Evolutionary conservation across 2,113 vertebrate species (phyloP), one percentile per base, ranked within the genome.

Genomic region (Nothoprocta pentlandii): DNA sequence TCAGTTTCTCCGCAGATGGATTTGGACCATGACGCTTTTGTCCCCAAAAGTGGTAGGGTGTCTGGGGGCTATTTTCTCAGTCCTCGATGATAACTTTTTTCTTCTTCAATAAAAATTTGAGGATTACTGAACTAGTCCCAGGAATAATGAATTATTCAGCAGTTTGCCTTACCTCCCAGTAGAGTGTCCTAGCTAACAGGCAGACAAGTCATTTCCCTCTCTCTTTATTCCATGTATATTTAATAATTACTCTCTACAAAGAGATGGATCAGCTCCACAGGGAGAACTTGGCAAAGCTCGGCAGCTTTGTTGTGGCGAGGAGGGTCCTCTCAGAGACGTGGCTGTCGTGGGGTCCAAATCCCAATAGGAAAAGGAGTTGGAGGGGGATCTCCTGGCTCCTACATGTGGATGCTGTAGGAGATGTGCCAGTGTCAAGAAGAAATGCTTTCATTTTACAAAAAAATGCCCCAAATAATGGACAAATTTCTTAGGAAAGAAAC

Each of bases 171-270:
- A 59, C 81, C 71, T 93, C 74, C 67, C 78, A 79, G 77, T 68
- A 93, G 84, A 87, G 49, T 76, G 39, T 63, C 70, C 84, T 80
- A 91, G 76, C 91, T 79, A 67, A 85, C 82, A 89, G 70, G 49
- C 78, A 87, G 95, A 89, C 49, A 90, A 96, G 89, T 91, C 11
- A 89, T 91, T 92, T 96, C 70, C 70, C 67, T 79, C 70, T 93
- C 30, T 89, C 87, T 97, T 93, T 95, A 80, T 97, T 95, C 74
- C n/a, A 85, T 74, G 74, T 94, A 91, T 94, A 91, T 95, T 89
- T 93, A 95, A 95, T 93, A 92, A 94, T 95, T 90, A 90, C 84
- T 95, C 92, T 44, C 53, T 92, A 94, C 84, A 93, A 94, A 93
- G 53, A 70, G 25, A 46, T 96, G 95, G 94, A 97, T 92, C 36